phyloP scores from a whole-genome alignment of 2,797 vertebrate genomes.

The Danionella dracula region DNA sequence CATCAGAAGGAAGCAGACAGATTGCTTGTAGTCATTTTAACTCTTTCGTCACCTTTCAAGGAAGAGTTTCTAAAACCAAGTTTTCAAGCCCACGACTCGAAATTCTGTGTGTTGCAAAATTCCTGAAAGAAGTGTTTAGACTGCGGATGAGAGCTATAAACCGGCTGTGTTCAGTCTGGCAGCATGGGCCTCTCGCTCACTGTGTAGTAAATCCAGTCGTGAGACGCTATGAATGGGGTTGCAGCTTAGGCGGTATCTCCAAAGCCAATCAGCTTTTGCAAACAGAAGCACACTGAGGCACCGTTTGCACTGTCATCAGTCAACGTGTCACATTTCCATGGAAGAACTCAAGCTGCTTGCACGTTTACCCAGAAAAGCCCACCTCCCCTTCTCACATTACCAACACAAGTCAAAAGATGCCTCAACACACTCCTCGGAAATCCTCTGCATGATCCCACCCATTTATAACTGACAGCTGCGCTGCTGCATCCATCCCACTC shows the following conservation, averaged over 20 bases:
- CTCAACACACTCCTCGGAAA: not conserved
- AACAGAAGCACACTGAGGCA: conserved; percentile 6
- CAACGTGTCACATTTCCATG: conserved; percentile 29
- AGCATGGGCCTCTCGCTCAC: conserved; percentile 11
- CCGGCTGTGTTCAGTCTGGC: not conserved
- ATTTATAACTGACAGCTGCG: conserved; percentile 9
- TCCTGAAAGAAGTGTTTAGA: conserved; percentile 5
- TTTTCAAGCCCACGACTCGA: not conserved
- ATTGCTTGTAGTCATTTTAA: no score
- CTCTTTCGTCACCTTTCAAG: not conserved
- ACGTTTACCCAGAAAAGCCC: conserved; percentile 27
- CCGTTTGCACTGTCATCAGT: conserved; percentile 5
- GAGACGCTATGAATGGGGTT: conserved; percentile 3
- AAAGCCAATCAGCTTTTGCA: conserved; percentile 4
- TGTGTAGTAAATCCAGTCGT: conserved; percentile 1
- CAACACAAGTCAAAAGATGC: conserved; percentile 18
- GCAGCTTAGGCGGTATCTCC: not conserved
- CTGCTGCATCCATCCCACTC: conserved; percentile 25
- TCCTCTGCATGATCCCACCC: not conserved
- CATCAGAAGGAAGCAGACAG: not conserved
- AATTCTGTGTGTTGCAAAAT: not conserved
- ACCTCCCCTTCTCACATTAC: conserved; percentile 15
- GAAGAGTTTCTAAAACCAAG: no score
- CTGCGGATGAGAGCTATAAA: not conserved
- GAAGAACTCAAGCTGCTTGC: conserved; percentile 11